Evolutionary conservation across 2,797 vertebrate genomes (phyloP).

Genomic region (Kryptolebias ocellatus): DNA sequence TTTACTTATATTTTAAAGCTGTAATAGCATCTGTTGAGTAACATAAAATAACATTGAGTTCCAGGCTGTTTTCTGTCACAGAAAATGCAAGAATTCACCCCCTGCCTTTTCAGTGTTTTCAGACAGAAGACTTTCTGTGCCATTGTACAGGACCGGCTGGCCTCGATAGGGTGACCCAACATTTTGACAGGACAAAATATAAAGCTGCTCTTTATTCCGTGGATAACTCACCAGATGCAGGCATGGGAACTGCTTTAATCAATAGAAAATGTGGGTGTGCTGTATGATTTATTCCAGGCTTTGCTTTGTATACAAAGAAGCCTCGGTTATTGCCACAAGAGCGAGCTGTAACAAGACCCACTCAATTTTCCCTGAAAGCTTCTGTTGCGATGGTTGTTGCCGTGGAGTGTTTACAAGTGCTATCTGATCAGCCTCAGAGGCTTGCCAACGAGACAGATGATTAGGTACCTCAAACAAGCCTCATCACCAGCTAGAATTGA

Average conservation of each 20-base stretch:
- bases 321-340: constrained; percentile 89
- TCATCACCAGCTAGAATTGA: constrained; percentile 95
- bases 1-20: constrained; percentile 17
- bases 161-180: constrained; percentile 94
- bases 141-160: constrained; percentile 80
- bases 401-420: constrained; percentile 92
- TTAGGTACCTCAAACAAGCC: constrained; percentile 97
- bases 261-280: constrained; percentile 90
- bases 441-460: constrained; percentile 94
- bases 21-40: constrained; percentile 22
- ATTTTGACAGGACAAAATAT: constrained; percentile 98
- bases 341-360: constrained; percentile 91
- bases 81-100: constrained; percentile 59
- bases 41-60: constrained; percentile 40
- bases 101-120: constrained; percentile 54
- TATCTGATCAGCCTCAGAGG: constrained; percentile 97
- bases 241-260: constrained; percentile 96
- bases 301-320: constrained; percentile 96
- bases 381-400: constrained; percentile 91
- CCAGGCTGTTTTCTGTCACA: constrained; percentile 41
- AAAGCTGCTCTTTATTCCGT: constrained; percentile 97
- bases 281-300: constrained; percentile 94
- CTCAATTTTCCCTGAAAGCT: constrained; percentile 93
- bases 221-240: constrained; percentile 93
- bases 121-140: constrained; percentile 74